Conservation (phyloP, 2,888 invertebrate species). For the Pristionchus fissidentatus region DNA sequence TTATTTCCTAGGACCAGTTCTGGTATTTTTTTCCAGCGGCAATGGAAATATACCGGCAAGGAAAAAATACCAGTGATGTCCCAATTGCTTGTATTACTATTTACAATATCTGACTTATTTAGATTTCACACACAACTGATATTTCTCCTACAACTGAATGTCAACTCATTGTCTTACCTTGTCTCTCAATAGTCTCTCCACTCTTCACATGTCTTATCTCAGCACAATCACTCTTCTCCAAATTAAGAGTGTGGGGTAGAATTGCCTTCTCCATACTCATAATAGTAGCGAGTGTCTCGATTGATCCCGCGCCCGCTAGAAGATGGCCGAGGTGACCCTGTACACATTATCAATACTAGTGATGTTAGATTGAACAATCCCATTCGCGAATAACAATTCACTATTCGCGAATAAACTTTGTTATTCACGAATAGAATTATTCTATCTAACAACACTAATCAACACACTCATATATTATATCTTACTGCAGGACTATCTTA, state of each 20-base stretch:
- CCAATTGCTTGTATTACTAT: too few relatives aligned
- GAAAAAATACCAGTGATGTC: too few relatives aligned
- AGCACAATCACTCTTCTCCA: conserved; percentile 80
- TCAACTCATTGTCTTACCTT: conserved; percentile 23
- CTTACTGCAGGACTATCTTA: too few relatives aligned
- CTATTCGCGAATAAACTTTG: not conserved
- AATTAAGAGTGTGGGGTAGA: conserved; percentile 90
- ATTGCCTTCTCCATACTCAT: conserved; percentile 83
- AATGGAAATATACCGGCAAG: too few relatives aligned
- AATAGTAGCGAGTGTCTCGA: conserved; percentile 90
- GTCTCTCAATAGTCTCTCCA: conserved; percentile 7
- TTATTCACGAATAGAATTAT: not conserved
- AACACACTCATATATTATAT: not conserved
- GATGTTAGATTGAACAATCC: too few relatives aligned
- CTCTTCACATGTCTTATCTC: conserved; percentile 34
- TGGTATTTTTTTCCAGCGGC: too few relatives aligned
- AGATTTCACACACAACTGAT: too few relatives aligned
- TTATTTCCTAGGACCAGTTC: too few relatives aligned
- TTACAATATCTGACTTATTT: too few relatives aligned
- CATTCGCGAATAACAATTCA: too few relatives aligned
- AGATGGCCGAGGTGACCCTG: conserved; percentile 94
- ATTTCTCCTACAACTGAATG: not conserved
- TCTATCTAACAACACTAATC: not conserved
- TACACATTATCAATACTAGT: not conserved
- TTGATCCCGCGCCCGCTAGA: conserved; percentile 94